Base-by-base conservation (phyloP, 1,140 invertebrate genomes). In the Magallana ariakensis region DNA sequence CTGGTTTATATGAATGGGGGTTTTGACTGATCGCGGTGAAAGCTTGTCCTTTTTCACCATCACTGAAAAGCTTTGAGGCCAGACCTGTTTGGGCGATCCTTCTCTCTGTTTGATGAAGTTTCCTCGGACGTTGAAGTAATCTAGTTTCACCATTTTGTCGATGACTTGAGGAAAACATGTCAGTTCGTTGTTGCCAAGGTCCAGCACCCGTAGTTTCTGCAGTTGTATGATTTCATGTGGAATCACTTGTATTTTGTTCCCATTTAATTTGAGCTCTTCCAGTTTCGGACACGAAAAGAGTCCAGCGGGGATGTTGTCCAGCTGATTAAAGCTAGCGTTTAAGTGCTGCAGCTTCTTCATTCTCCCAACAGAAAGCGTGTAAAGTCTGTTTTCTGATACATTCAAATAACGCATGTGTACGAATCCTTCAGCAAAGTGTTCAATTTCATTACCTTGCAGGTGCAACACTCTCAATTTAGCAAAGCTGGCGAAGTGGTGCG, bases 161-260 rank as follows among this genome's bases (percentile, higher is more conserved):
- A 94, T 86, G 8, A 90, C 85, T n/a, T 91, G 89, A 0, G 93
- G 94, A 80, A 94, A 87, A 33, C 83, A 83, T 3, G 89, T 88
- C 9, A 94, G 87, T 19, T 90, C 75, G 84, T 94, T 94, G 46
- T 94, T 88, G 6, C 92, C 90, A 0, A 94, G 75, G 84, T 94
- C 93, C 26, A 94, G 88, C 16, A 89, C 90, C 33, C 90, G 89
- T 10, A 94, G 89, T 19, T 91, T 90, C 46, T 91, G 92, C 55
- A 94, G 90, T 11, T 90, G 85, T 4, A 89, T 89, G n/a, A 94
- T 90, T 26, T 94, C 93, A 62, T 91, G 88, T 0, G 92, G 90
- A 1, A 94, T 83, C 85, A 91, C 92, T 1, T 83, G 60, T 10
- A 94, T 92, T 9, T 87, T 85, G 87, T 94, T 94, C 5, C 86